Conservation (phyloP, 2,797 vertebrate species). For the Sebastes paucispinis region DNA sequence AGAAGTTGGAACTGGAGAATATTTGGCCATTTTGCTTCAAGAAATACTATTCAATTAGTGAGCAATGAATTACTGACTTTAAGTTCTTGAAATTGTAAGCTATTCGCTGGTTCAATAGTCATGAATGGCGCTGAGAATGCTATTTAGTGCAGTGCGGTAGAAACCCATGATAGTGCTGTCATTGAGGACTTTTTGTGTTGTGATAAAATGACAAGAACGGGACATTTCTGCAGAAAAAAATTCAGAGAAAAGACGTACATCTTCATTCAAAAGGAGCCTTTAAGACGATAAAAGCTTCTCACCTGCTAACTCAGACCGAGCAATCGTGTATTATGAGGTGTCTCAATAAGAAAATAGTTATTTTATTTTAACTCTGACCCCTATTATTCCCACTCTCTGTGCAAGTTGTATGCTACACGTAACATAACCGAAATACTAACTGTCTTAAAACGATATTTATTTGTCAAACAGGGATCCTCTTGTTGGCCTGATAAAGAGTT, state of each 20-base stretch:
- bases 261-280: neutral
- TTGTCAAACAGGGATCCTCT: neutral
- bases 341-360: neutral
- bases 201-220: neutral
- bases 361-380: neutral
- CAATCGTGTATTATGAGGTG: neutral
- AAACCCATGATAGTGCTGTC: neutral
- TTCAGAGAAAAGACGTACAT: neutral
- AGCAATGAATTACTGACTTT: neutral
- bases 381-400: neutral
- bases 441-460: neutral
- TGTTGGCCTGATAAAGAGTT: neutral
- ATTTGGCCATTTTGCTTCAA: neutral
- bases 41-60: neutral
- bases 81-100: neutral
- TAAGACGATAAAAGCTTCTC: neutral
- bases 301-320: neutral
- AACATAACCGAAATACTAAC: neutral
- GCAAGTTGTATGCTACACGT: neutral
- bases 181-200: too few species aligned
- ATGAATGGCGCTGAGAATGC: neutral
- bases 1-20: neutral
- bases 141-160: neutral
- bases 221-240: too few species aligned
- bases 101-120: neutral